phyloP scores from a whole-genome alignment of 2,888 invertebrate genomes.

The Brenthis hecate region DNA sequence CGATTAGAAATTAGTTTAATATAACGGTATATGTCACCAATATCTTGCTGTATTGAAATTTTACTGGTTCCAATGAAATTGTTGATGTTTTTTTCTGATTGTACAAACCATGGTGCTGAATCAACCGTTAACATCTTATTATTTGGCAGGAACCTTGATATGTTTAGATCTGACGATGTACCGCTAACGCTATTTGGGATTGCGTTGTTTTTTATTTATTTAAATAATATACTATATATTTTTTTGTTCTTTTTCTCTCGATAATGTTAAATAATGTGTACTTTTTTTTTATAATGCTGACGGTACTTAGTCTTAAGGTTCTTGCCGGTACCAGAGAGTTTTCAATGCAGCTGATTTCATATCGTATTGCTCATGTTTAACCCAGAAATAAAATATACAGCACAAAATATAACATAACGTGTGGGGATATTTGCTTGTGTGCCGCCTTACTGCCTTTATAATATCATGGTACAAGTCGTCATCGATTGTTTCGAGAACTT shows the following conservation, averaged over 20 bases:
- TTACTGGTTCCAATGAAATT: background rate
- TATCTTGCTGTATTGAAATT: background rate
- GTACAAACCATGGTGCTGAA: conserved; percentile 8
- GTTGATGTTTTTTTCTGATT: conserved; percentile 2
- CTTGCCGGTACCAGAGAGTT: conserved; percentile 5
- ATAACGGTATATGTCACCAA: too few relatives aligned
- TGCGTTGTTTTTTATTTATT: conserved; percentile 11
- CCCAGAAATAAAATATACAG: conserved; percentile 2
- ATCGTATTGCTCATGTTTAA: background rate
- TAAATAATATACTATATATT: background rate
- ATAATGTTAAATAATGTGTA: background rate
- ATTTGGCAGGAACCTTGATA: conserved; percentile 2
- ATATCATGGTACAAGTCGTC: conserved; percentile 37
- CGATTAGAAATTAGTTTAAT: too few relatives aligned
- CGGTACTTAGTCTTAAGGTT: conserved; percentile 3
- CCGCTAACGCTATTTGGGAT: background rate
- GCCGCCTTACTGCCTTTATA: conserved; percentile 39
- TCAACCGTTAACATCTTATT: conserved; percentile 8
- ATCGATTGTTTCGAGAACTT: too few relatives aligned
- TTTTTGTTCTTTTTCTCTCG: background rate
- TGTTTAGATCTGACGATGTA: conserved; percentile 2
- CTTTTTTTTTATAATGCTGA: background rate
- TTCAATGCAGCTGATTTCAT: background rate
- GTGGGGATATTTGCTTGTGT: conserved; percentile 5
- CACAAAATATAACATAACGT: conserved; percentile 9